A percentile compares a stretch with the other conserved stretches of the same genome.
Evolutionary conservation across 1,140 invertebrate genomes (phyloP).

Genomic region (Rhopalosiphum maidis): DNA sequence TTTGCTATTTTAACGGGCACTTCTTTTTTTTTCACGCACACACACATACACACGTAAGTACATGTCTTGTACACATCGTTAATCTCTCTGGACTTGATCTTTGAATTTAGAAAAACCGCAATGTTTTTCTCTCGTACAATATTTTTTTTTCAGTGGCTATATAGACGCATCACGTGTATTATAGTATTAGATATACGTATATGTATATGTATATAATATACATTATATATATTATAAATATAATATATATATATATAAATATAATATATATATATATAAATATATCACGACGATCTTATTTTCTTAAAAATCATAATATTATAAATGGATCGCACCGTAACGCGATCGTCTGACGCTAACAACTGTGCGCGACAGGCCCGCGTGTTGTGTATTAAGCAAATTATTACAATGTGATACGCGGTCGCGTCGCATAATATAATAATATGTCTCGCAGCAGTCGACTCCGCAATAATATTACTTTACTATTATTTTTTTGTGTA

Average conservation of each 20-base stretch:
- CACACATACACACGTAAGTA: neutral
- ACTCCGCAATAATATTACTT: neutral
- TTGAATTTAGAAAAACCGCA: constrained; percentile 43
- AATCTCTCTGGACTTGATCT: constrained; percentile 41
- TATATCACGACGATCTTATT: neutral
- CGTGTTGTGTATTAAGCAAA: neutral
- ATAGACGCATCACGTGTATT: neutral
- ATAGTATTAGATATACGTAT: neutral
- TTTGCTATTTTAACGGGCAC: neutral
- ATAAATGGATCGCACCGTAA: neutral
- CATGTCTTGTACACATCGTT: neutral
- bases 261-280: too few relatives aligned
- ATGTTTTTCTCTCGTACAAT: constrained; percentile 28
- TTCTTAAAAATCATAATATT: neutral
- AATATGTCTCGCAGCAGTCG: neutral
- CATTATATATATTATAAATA: too few relatives aligned
- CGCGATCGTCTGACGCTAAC: neutral
- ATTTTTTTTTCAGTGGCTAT: neutral
- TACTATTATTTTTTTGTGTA: too few relatives aligned
- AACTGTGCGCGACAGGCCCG: neutral
- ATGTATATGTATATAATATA: neutral
- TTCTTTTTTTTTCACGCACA: neutral
- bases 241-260: too few relatives aligned
- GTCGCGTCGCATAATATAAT: neutral
- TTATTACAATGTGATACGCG: neutral